Percentiles rank a stretch among this genome's conserved stretches.
Conservation (phyloP, 2,888 invertebrate genomes). For the Cataglyphis livida region DNA sequence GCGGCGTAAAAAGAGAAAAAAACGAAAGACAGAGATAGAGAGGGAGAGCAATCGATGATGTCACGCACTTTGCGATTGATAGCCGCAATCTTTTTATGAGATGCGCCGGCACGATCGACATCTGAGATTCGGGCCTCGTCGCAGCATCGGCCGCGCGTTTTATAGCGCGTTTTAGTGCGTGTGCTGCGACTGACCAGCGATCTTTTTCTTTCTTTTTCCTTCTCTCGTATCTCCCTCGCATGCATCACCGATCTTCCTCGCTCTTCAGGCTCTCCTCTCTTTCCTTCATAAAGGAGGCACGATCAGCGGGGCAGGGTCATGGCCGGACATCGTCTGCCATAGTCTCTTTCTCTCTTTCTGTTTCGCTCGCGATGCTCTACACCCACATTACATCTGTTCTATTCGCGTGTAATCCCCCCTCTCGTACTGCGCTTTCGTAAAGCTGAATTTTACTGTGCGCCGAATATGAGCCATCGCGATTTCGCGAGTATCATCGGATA, state of each 20-base stretch:
- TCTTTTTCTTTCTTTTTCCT: slow-evolving; percentile 48
- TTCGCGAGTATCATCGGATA: slow-evolving; percentile 61
- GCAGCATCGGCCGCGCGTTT: slow-evolving; percentile 64
- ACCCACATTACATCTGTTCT: slow-evolving; percentile 80
- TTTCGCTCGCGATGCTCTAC: slow-evolving; percentile 68
- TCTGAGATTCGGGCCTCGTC: slow-evolving; percentile 69
- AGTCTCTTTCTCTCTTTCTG: slow-evolving; percentile 65
- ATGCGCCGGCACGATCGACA: slow-evolving; percentile 67
- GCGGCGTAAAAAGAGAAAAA: background rate
- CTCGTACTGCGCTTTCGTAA: slow-evolving; percentile 75
- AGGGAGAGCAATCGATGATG: slow-evolving; percentile 44
- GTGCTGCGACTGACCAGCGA: slow-evolving; percentile 77
- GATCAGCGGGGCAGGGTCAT: slow-evolving; percentile 82
- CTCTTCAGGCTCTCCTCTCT: slow-evolving; percentile 60
- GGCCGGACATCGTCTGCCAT: slow-evolving; percentile 85
- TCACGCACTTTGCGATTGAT: slow-evolving; percentile 64
- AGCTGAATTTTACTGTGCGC: slow-evolving; percentile 75
- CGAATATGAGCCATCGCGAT: slow-evolving; percentile 77
- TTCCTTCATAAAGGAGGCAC: slow-evolving; percentile 73
- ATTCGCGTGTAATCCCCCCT: slow-evolving; percentile 55
- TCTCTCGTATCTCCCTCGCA: slow-evolving; percentile 44
- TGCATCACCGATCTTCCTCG: slow-evolving; percentile 60
- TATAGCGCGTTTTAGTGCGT: slow-evolving; percentile 76
- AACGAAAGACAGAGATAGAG: background rate
- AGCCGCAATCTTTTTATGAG: slow-evolving; percentile 60